Evolutionary conservation across 2,797 vertebrate species (phyloP), one percentile per base, ranked within the genome.

Genomic region (Lacerta agilis): DNA sequence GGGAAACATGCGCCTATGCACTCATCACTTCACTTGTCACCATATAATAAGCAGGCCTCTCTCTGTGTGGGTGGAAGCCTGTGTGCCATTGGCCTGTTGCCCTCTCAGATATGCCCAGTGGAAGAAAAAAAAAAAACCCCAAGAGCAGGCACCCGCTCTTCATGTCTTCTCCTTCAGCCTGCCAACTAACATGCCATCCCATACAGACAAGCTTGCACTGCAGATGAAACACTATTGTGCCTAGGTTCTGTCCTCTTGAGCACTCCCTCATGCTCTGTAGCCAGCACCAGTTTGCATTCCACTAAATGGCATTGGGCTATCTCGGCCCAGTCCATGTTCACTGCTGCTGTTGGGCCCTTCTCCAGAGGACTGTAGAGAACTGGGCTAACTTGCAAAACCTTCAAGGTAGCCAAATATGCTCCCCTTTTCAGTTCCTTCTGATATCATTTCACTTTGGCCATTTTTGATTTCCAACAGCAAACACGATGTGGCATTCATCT

Each of bases 1-100:
- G 61, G 76, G 61, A 86, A 86, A 78, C 20, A 86, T 69, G 75
- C 2, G 20, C 58, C 25, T 77, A 15, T 41, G 78, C 84, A 67
- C 38, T 67, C 11, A 23, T 78, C 72, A 77, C 15, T n/a, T 76
- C 25, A 61, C 58, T 66, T 85, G 43, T 85, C 55, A 76, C 38
- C 84, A 69, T 78, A 79, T 33, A 78, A 79, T 79, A 86, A 49
- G 76, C 75, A 79, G 75, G 2, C 64, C 66, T 78, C 38, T 67
- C 73, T 69, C 20, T 10, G 17, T 66, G 83, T 6, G 5, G 64
- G 66, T 1, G 83, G 58, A 85, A 85, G 43, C 58, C 58, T 78
- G 61, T 38, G 66, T 29, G 9, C 61, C 15, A 13, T 17, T 69
- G 75, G 84, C 29, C 61, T 69, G 27, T 45, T 76, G 36, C 58